Conservation (phyloP, 2,113 vertebrate genomes). For the Gymnobelideus leadbeateri region DNA sequence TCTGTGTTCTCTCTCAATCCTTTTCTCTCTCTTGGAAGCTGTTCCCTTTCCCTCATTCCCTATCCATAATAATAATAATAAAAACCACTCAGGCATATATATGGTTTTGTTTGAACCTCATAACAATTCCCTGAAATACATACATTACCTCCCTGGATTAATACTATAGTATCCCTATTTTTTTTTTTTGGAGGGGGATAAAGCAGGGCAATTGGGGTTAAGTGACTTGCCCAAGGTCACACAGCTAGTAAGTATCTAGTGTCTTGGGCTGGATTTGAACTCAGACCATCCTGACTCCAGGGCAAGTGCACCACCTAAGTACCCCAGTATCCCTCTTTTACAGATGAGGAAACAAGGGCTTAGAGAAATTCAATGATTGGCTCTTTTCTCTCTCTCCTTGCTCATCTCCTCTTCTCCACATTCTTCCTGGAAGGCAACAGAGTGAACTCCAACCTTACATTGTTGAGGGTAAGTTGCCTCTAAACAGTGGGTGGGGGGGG, state of each 20-base stretch:
- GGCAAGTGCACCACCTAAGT: too few species aligned
- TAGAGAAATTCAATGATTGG: not conserved
- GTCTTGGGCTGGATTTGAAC: too few species aligned
- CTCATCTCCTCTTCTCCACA: not conserved
- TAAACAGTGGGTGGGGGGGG: not conserved
- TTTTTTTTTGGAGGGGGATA: too few species aligned
- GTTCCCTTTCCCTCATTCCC: not conserved
- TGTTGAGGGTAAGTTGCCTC: not conserved
- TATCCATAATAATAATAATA: not conserved
- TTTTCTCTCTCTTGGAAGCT: conserved; percentile 64
- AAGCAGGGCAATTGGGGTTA: too few species aligned
- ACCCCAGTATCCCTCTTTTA: not conserved
- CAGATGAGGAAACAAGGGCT: not conserved
- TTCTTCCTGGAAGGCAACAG: not conserved
- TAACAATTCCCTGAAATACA: not conserved
- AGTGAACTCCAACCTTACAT: not conserved
- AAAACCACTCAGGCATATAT: not conserved
- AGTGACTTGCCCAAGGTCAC: too few species aligned
- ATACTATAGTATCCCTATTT: not conserved
- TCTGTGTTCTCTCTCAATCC: conserved; percentile 14
- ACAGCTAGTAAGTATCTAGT: too few species aligned
- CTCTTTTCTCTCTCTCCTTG: not conserved
- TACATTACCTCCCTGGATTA: not conserved
- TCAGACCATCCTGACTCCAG: too few species aligned
- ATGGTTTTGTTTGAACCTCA: not conserved